phyloP scores from a whole-genome alignment of 2,113 vertebrate species.

The Hymenochirus boettgeri region DNA sequence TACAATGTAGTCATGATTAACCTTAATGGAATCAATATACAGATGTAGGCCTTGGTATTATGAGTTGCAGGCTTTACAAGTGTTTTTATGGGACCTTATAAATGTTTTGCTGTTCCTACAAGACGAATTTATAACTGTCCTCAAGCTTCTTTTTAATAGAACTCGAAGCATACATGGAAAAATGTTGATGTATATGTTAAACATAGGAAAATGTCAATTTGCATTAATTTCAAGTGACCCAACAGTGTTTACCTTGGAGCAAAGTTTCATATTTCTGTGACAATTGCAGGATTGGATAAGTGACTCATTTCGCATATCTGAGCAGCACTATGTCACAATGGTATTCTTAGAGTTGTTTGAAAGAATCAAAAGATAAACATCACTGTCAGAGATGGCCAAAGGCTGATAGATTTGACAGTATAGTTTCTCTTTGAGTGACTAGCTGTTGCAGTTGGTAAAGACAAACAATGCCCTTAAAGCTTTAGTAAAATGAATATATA shows the following conservation, averaged over 20 bases:
- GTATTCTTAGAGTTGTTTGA: conserved; percentile 65
- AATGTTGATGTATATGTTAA: conserved; percentile 88
- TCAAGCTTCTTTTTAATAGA: conserved; percentile 61
- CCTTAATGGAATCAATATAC: too few relatives aligned
- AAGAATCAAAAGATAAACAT: conserved; percentile 73
- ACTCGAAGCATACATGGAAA: conserved; percentile 60
- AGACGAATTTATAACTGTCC: conserved; percentile 62
- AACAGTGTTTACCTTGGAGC: conserved; percentile 80
- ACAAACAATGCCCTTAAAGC: conserved; percentile 72
- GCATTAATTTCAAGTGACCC: conserved; percentile 90
- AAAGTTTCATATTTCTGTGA: conserved; percentile 76
- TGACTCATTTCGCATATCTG: conserved; percentile 78
- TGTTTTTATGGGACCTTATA: too few relatives aligned
- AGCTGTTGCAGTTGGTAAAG: conserved; percentile 61
- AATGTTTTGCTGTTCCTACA: conserved; percentile 51
- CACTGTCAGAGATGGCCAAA: conserved; percentile 72
- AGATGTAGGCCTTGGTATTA: too few relatives aligned
- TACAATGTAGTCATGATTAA: too few relatives aligned
- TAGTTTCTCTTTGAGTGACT: conserved; percentile 75
- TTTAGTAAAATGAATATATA: conserved; percentile 67
- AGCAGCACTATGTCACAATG: conserved; percentile 68
- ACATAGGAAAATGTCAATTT: conserved; percentile 95
- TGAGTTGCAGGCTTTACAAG: too few relatives aligned
- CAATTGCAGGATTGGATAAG: conserved; percentile 81
- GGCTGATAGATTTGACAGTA: conserved; percentile 85